Evolutionary conservation across 2,888 invertebrate species (phyloP).

Genomic region (Xestobium rufovillosum): DNA sequence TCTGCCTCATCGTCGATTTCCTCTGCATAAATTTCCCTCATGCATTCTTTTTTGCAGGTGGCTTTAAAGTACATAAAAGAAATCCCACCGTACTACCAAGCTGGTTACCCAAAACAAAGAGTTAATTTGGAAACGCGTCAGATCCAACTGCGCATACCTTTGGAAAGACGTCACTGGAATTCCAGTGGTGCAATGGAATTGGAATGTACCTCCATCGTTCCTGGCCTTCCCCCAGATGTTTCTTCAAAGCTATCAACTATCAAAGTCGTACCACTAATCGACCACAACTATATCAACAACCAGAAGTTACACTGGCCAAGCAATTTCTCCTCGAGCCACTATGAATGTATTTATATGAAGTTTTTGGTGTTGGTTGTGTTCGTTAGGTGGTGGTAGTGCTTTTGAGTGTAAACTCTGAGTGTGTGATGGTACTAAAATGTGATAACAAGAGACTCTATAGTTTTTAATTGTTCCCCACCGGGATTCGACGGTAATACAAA

Average conservation of each 20-base stretch:
- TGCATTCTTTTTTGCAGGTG: too few relatives aligned
- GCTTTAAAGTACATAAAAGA: slow-evolving; percentile 1
- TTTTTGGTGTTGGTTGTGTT: neutral
- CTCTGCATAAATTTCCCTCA: too few relatives aligned
- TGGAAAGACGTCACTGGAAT: neutral
- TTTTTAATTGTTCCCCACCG: too few relatives aligned
- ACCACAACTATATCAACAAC: slow-evolving; percentile 2
- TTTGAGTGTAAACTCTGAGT: too few relatives aligned
- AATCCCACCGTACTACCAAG: neutral
- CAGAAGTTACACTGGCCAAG: slow-evolving; percentile 3
- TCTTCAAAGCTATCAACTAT: neutral
- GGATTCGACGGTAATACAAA: too few relatives aligned
- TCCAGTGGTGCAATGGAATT: neutral
- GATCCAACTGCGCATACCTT: neutral
- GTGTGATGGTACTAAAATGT: too few relatives aligned
- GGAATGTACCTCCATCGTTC: neutral
- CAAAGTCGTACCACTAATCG: neutral
- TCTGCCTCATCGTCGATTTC: too few relatives aligned
- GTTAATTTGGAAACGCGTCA: neutral
- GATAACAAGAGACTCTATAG: too few relatives aligned
- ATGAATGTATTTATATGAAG: neutral
- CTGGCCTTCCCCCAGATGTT: neutral
- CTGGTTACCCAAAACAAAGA: neutral
- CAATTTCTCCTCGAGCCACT: too few relatives aligned
- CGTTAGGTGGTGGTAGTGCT: slow-evolving; percentile 1